A percentile compares a stretch with the other conserved stretches of the same genome.
phyloP scores from a whole-genome alignment of 2,797 vertebrate species.

The Squalus acanthias region DNA sequence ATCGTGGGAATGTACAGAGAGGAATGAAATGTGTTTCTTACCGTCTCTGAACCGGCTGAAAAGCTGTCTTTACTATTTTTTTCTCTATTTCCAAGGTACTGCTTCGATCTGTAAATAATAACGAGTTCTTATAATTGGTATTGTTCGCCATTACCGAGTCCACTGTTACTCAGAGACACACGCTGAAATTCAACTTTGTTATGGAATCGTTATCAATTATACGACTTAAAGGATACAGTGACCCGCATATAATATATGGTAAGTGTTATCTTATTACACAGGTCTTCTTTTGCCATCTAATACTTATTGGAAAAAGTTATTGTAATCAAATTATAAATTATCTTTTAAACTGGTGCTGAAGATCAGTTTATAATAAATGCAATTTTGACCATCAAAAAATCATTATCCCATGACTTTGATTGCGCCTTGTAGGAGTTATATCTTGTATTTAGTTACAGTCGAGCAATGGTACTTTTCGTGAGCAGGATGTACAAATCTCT shows the following conservation, averaged over 20 bases:
- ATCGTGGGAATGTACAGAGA: slow-evolving; percentile 51
- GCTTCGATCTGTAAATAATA: slow-evolving; percentile 73
- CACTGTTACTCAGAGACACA: background rate
- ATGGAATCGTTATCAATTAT: background rate
- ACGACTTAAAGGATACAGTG: slow-evolving; percentile 1
- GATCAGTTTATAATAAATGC: slow-evolving; percentile 33
- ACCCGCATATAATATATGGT: background rate
- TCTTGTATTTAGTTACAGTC: slow-evolving; percentile 28
- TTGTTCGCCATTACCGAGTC: background rate
- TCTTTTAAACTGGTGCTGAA: slow-evolving; percentile 12
- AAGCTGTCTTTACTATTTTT: slow-evolving; percentile 82
- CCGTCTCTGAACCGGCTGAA: slow-evolving; percentile 79
- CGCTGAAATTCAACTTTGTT: slow-evolving; percentile 29
- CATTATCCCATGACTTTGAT: slow-evolving; percentile 35
- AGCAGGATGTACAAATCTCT: slow-evolving; percentile 17
- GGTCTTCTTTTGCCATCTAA: background rate
- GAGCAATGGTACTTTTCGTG: background rate
- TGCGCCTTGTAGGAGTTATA: background rate
- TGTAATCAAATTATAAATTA: slow-evolving; percentile 31
- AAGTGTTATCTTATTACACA: slow-evolving; percentile 11
- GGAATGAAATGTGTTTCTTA: slow-evolving; percentile 51
- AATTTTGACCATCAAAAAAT: slow-evolving; percentile 32
- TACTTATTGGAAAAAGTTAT: slow-evolving; percentile 21
- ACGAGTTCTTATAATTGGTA: slow-evolving; percentile 28
- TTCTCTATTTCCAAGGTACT: slow-evolving; percentile 94